A percentile compares a stretch with the other conserved stretches of the same genome.
Conservation (phyloP, 1,140 invertebrate species). For the Orius insidiosus region DNA sequence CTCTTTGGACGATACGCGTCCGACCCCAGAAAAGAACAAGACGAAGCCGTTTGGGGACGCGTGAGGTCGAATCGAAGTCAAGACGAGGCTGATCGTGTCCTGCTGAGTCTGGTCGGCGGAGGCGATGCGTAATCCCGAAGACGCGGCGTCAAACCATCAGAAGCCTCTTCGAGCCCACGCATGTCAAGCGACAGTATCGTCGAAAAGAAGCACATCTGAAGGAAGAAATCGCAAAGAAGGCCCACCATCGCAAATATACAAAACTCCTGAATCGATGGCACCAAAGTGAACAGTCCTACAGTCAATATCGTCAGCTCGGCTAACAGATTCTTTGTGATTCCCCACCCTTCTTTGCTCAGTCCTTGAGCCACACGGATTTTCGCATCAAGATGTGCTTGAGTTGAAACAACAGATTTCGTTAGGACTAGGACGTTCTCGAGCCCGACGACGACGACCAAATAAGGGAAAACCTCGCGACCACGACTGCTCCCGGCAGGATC, state of each 20-base stretch:
- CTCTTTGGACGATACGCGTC: slow-evolving; percentile 80
- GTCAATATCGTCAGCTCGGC: slow-evolving; percentile 84
- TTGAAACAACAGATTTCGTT: slow-evolving; percentile 86
- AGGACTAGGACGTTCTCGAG: slow-evolving; percentile 91
- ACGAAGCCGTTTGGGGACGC: slow-evolving; percentile 31
- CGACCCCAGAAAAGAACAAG: slow-evolving; percentile 86
- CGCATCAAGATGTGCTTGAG: slow-evolving; percentile 76
- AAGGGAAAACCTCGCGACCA: slow-evolving; percentile 80
- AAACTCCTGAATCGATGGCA: slow-evolving; percentile 89
- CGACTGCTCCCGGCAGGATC: slow-evolving; percentile 45
- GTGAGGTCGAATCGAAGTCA: neutral
- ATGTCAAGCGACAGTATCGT: slow-evolving; percentile 83
- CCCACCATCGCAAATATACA: slow-evolving; percentile 90
- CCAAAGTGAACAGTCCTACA: slow-evolving; percentile 78
- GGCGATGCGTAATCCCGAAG: neutral
- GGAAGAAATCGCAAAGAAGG: slow-evolving; percentile 77
- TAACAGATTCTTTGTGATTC: slow-evolving; percentile 85
- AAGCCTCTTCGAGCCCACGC: slow-evolving; percentile 6
- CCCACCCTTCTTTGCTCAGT: slow-evolving; percentile 88
- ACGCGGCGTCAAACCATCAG: slow-evolving; percentile 2
- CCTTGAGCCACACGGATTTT: slow-evolving; percentile 88
- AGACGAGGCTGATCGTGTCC: slow-evolving; percentile 10
- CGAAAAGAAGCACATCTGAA: slow-evolving; percentile 87
- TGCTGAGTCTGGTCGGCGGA: neutral
- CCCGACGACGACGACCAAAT: slow-evolving; percentile 84